Conservation (phyloP, 2,888 invertebrate species). For the Cerastis leucographa region DNA sequence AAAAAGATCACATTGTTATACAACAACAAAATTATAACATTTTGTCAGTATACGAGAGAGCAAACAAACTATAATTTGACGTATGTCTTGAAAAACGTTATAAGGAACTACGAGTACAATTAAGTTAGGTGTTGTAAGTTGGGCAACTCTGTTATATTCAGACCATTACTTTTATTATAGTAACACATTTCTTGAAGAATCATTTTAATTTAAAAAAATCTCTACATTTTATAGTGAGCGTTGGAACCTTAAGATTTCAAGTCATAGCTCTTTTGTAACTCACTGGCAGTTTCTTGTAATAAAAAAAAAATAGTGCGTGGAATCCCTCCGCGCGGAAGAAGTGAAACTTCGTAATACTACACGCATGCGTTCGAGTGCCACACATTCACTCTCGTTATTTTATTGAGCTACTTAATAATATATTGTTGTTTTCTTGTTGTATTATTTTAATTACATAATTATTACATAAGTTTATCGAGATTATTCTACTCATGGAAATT, state of each 20-base stretch:
- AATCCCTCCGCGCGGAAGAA: no score
- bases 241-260: neutral
- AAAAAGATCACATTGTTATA: conserved; percentile 53
- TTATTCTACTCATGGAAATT: no score
- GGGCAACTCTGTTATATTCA: no score
- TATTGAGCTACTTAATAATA: no score
- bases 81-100: neutral
- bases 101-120: neutral
- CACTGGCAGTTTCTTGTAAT: neutral
- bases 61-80: neutral
- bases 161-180: neutral
- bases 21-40: neutral
- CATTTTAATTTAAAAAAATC: neutral
- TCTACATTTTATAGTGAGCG: neutral
- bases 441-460: no score
- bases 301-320: no score
- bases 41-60: neutral
- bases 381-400: no score
- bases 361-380: no score
- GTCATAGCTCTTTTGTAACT: neutral
- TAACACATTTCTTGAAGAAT: no score
- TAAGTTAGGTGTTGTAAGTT: neutral
- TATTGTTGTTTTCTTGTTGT: no score
- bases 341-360: no score
- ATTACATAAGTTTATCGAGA: no score